These are phyloP conservation scores for Odontocerum albicorne DNA, from an alignment of 2,888 invertebrate species.

Conservation along the genomic window DNA sequence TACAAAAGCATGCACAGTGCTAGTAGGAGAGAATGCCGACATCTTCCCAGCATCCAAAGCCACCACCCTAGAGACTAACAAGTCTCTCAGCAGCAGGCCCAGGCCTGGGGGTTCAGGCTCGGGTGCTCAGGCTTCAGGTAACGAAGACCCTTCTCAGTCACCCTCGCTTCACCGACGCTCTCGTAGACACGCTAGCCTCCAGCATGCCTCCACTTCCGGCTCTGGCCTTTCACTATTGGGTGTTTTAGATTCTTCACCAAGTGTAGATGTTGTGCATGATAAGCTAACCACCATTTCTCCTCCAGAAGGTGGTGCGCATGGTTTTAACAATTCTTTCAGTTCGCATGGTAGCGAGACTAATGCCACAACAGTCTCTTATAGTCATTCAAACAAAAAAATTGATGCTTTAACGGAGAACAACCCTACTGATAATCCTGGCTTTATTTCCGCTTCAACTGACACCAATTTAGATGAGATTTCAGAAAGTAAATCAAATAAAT, in stretches of 20 bases:
- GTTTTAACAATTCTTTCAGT: constrained; percentile 41
- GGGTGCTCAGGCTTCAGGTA: constrained; percentile 59
- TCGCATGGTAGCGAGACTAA: constrained; percentile 18
- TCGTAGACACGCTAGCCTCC: constrained; percentile 70
- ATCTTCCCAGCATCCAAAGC: constrained; percentile 70
- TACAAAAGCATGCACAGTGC: constrained; percentile 80
- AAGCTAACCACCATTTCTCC: constrained; percentile 50
- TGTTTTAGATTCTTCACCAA: constrained; percentile 39
- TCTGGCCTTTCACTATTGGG: constrained; percentile 33
- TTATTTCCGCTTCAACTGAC: background rate
- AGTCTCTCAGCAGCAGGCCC: constrained; percentile 54
- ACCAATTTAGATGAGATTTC: background rate
- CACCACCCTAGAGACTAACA: constrained; percentile 69
- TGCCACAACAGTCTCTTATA: background rate
- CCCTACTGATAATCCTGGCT: background rate
- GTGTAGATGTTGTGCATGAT: constrained; percentile 56
- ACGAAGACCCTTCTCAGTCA: constrained; percentile 44
- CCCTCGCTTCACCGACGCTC: constrained; percentile 59
- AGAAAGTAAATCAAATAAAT: too few species aligned
- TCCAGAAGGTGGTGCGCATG: constrained; percentile 51
- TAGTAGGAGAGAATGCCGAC: constrained; percentile 78
- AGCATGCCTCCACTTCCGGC: constrained; percentile 55
- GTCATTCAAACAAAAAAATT: background rate
- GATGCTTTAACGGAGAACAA: background rate
- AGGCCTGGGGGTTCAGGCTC: constrained; percentile 61